Evolutionary conservation across 1,140 invertebrate genomes (phyloP).

Genomic region (Drosophila sturtevanti): DNA sequence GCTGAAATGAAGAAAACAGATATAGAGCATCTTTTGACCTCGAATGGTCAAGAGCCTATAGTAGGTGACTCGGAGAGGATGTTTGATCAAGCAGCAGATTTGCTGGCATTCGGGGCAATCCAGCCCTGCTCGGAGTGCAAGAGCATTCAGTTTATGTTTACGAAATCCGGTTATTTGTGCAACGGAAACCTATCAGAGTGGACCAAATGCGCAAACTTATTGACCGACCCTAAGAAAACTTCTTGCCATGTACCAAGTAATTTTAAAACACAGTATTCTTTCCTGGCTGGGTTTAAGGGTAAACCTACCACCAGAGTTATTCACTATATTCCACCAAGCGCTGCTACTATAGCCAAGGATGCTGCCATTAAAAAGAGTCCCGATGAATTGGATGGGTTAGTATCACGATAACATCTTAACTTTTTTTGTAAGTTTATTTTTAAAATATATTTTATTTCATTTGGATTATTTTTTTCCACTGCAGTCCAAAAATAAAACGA

Average conservation of each 20-base stretch:
- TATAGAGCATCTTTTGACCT: slow-evolving; percentile 87
- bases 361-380: slow-evolving; percentile 84
- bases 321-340: slow-evolving; percentile 84
- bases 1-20: slow-evolving; percentile 85
- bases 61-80: slow-evolving; percentile 87
- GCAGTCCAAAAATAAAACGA: slow-evolving; percentile 85
- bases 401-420: slow-evolving; percentile 10
- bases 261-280: slow-evolving; percentile 85
- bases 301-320: slow-evolving; percentile 87
- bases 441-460: slow-evolving; percentile 16
- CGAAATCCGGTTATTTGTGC: slow-evolving; percentile 91
- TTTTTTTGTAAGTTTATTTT: not conserved
- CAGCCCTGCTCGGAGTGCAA: slow-evolving; percentile 91
- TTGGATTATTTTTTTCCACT: slow-evolving; percentile 42
- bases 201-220: slow-evolving; percentile 92
- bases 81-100: slow-evolving; percentile 91
- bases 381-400: slow-evolving; percentile 83
- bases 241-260: slow-evolving; percentile 89
- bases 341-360: slow-evolving; percentile 67
- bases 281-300: slow-evolving; percentile 88
- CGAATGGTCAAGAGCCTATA: slow-evolving; percentile 89
- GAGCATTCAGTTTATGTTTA: slow-evolving; percentile 88
- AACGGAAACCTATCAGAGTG: slow-evolving; percentile 93
- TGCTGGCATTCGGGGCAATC: slow-evolving; percentile 94
- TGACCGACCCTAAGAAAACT: slow-evolving; percentile 89